A percentile compares a stretch with the other conserved stretches of the same genome.
These are phyloP conservation scores for Nephrotoma appendiculata DNA, from an alignment of 2,888 invertebrate species.

Conservation along the genomic window DNA sequence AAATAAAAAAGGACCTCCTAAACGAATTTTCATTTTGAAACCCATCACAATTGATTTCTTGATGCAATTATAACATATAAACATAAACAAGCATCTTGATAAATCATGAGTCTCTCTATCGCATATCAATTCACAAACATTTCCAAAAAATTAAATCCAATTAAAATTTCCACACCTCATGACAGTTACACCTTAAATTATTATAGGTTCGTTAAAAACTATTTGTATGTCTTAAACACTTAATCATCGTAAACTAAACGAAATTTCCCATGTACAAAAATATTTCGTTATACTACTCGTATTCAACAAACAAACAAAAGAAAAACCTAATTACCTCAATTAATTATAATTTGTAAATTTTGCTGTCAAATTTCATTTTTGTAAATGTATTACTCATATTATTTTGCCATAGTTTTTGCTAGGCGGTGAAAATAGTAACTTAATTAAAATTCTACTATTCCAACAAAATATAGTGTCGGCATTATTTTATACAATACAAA, in stretches of 20 bases:
- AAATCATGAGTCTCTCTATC: no score
- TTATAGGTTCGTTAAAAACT: not conserved
- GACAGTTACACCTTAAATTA: no score
- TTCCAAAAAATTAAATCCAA: no score
- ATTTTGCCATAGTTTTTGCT: not conserved
- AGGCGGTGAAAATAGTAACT: not conserved
- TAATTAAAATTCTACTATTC: not conserved
- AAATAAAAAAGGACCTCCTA: no score
- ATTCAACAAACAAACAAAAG: not conserved
- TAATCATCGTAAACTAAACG: not conserved
- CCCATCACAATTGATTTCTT: no score
- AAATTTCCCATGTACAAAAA: not conserved
- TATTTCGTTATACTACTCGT: no score
- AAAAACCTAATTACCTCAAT: not conserved
- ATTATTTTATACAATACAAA: not conserved
- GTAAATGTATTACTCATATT: not conserved
- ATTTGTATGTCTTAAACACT: not conserved
- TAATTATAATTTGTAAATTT: not conserved
- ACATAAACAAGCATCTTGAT: no score
- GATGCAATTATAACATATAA: no score
- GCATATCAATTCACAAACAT: no score
- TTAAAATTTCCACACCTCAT: no score
- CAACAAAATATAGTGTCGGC: not conserved
- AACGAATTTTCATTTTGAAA: no score
- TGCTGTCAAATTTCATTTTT: not conserved